Evolutionary conservation across 2,113 vertebrate genomes (phyloP).

Genomic region (Alligator sinensis): DNA sequence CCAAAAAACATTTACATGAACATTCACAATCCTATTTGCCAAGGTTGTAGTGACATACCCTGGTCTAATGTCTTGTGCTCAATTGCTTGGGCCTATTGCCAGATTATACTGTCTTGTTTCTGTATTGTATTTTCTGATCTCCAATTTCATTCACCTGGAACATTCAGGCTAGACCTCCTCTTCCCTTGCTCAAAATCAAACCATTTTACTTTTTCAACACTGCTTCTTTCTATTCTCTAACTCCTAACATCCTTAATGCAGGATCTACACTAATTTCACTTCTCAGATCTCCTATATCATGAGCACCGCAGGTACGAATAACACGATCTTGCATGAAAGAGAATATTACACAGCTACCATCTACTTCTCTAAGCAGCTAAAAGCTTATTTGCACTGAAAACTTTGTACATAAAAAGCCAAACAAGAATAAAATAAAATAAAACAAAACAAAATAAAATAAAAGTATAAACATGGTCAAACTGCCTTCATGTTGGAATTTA

Average conservation of each 20-base stretch:
- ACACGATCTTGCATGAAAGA: neutral
- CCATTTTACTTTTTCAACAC: neutral
- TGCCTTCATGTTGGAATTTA: neutral
- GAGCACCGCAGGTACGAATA: neutral
- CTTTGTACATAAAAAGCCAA: neutral
- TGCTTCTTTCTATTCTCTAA: neutral
- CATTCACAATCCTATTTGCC: neutral
- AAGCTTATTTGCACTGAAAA: neutral
- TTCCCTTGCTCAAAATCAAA: neutral
- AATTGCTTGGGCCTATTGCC: fast-evolving
- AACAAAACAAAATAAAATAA: neutral
- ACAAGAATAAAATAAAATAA: neutral
- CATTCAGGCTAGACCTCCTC: neutral
- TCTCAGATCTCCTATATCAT: neutral
- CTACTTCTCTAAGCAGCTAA: neutral
- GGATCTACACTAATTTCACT: neutral
- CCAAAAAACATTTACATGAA: neutral
- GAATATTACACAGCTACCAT: neutral
- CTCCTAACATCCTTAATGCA: fast-evolving
- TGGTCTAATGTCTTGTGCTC: neutral
- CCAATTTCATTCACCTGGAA: neutral
- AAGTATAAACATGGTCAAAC: neutral
- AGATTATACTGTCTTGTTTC: neutral
- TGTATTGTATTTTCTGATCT: neutral
- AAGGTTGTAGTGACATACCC: neutral